Evolutionary conservation across 2,797 vertebrate species (phyloP), one percentile per base, ranked within the genome.

Genomic region (Gouania willdenowi): DNA sequence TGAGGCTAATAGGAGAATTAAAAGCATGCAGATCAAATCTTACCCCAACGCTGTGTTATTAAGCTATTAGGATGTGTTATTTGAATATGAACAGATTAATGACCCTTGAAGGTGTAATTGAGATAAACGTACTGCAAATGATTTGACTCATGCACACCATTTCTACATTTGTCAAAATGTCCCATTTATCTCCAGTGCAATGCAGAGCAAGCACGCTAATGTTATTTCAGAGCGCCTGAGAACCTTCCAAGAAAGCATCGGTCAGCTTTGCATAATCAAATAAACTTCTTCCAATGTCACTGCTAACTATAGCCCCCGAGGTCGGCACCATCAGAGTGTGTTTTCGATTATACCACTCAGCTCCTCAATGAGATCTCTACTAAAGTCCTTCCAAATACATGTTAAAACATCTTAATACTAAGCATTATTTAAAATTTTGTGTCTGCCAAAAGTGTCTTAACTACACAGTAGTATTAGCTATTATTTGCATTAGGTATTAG

Each of bases 301-400:
- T n/a, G 56, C 67, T 71, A 77, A 70, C 50, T 71, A 36, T 62
- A 69, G 66, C 36, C 43, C 20, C 4, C 2, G 13, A 43, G 37
- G 18, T 27, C 23, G 22, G 41, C 3, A 16, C 6, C 41, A 25
- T 49, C 39, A 36, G 19, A 23, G 21, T 28, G 43, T n/a, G 35
- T 41, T 11, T 9, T 41, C 11, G 20, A 30, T 8, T 8, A 3
- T 23, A 21, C 19, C 21, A 41, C 20, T 32, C 28, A 35, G 13
- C 28, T 19, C 21, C 41, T 35, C 8, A 14, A n/a, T 25, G 31
- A 38, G 26, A n/a, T n/a, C n/a, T n/a, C n/a, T n/a, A n/a, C n/a
- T n/a, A n/a, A n/a, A n/a, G n/a, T n/a, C n/a, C n/a, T n/a, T n/a
- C n/a, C n/a, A n/a, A n/a, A n/a, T n/a, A n/a, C n/a, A n/a, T n/a